Evolutionary conservation across 2,797 vertebrate species (phyloP).

Genomic region (Gymnodraco acuticeps): DNA sequence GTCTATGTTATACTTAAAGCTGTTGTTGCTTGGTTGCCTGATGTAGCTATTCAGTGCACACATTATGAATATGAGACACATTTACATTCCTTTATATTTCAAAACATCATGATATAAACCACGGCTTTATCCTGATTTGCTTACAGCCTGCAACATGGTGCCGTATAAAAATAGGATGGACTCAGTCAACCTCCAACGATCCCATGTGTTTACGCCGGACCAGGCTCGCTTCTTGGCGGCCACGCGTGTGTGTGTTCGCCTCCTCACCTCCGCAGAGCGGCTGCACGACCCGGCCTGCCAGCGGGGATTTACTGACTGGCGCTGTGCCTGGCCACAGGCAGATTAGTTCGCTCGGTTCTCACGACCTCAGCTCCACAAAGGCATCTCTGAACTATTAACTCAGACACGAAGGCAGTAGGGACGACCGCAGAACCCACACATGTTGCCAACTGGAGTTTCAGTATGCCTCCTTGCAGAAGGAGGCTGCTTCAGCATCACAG

Average conservation of each 20-base stretch:
- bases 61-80: background rate
- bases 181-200: slow-evolving; percentile 37
- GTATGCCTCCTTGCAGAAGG: slow-evolving; percentile 63
- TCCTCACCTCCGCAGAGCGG: slow-evolving; percentile 80
- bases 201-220: slow-evolving; percentile 67
- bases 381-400: slow-evolving; percentile 86
- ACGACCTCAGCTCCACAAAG: slow-evolving; percentile 89
- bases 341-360: slow-evolving; percentile 90
- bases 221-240: slow-evolving; percentile 72
- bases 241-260: slow-evolving; percentile 77
- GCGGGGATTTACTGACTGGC: slow-evolving; percentile 89
- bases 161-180: slow-evolving; percentile 39
- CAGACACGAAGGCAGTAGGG: slow-evolving; percentile 81
- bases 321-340: slow-evolving; percentile 87
- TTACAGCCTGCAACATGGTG: slow-evolving; percentile 22
- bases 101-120: slow-evolving; percentile 12
- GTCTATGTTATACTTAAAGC: background rate
- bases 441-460: slow-evolving; percentile 82
- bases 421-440: slow-evolving; percentile 80
- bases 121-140: slow-evolving; percentile 9
- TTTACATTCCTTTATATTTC: slow-evolving; percentile 11
- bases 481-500: slow-evolving; percentile 51
- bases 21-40: background rate
- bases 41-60: background rate
- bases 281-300: slow-evolving; percentile 79